Percentiles rank a stretch among this genome's conserved stretches.
These are phyloP conservation scores for Vandiemenella viatica DNA, from an alignment of 2,888 invertebrate genomes.

Conservation along the genomic window DNA sequence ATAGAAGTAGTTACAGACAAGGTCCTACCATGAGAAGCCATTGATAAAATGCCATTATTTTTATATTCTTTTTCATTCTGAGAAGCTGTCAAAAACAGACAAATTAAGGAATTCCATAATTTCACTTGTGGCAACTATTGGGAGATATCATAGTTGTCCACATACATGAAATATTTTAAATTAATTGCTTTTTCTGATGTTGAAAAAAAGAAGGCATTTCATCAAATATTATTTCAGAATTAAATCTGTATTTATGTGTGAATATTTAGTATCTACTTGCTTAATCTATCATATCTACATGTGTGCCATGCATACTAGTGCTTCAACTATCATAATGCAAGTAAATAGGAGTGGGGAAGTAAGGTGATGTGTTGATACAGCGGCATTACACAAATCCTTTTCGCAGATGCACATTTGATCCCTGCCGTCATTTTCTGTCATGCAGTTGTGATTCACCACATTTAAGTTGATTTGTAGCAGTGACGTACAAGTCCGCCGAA, in stretches of 20 bases:
- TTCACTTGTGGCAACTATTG: too few relatives aligned
- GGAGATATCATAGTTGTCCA: too few relatives aligned
- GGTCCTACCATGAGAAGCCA: too few relatives aligned
- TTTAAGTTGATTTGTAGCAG: conserved; percentile 89
- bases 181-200: too few relatives aligned
- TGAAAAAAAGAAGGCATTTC: too few relatives aligned
- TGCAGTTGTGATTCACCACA: conserved; percentile 97
- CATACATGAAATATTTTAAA: too few relatives aligned
- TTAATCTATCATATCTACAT: conserved; percentile 12
- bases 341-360: conserved; percentile 1
- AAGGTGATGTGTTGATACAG: conserved; percentile 17
- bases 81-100: too few relatives aligned
- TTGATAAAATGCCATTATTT: too few relatives aligned
- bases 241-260: neutral
- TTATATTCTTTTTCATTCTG: too few relatives aligned
- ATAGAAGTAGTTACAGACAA: too few relatives aligned
- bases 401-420: conserved; percentile 98
- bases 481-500: conserved; percentile 81
- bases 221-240: neutral
- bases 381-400: conserved; percentile 85
- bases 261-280: neutral
- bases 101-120: too few relatives aligned
- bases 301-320: conserved; percentile 15
- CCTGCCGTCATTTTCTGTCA: conserved; percentile 95
- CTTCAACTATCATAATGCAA: conserved; percentile 7